Conservation (phyloP, 1,140 invertebrate genomes). For the Meloidogyne exigua region DNA sequence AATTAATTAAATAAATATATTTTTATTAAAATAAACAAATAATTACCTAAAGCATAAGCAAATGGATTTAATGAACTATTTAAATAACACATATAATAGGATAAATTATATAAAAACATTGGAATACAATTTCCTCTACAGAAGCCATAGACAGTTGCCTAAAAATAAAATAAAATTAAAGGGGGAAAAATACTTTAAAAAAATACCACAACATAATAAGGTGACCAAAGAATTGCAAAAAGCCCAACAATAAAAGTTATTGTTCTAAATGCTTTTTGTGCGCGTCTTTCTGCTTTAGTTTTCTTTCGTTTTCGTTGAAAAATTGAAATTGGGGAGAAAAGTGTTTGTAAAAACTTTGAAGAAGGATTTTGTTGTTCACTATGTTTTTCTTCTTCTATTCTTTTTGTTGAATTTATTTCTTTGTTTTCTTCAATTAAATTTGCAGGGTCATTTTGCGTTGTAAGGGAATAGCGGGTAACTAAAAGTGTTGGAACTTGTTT, state of each 20-base stretch:
- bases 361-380: constrained; percentile 44
- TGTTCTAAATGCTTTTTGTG: constrained; percentile 60
- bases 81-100: constrained; percentile 96
- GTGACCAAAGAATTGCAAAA: constrained; percentile 63
- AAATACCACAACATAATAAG: constrained; percentile 62
- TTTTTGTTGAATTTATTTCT: background rate
- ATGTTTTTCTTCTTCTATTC: constrained; percentile 16
- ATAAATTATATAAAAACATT: constrained; percentile 54
- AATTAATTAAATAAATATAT: background rate
- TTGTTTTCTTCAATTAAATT: background rate
- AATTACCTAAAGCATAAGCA: constrained; percentile 80
- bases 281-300: constrained; percentile 61
- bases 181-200: background rate
- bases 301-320: constrained; percentile 54
- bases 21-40: background rate
- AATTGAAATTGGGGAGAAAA: constrained; percentile 58
- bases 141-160: constrained; percentile 63
- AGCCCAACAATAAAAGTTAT: constrained; percentile 63
- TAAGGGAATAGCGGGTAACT: constrained; percentile 15
- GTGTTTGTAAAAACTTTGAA: constrained; percentile 35
- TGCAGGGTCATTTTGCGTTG: constrained; percentile 38
- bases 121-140: constrained; percentile 62
- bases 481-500: constrained; percentile 20
- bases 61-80: constrained; percentile 98
- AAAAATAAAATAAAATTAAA: constrained; percentile 17